phyloP scores from a whole-genome alignment of 2,797 vertebrate genomes.

The Synanceia verrucosa region DNA sequence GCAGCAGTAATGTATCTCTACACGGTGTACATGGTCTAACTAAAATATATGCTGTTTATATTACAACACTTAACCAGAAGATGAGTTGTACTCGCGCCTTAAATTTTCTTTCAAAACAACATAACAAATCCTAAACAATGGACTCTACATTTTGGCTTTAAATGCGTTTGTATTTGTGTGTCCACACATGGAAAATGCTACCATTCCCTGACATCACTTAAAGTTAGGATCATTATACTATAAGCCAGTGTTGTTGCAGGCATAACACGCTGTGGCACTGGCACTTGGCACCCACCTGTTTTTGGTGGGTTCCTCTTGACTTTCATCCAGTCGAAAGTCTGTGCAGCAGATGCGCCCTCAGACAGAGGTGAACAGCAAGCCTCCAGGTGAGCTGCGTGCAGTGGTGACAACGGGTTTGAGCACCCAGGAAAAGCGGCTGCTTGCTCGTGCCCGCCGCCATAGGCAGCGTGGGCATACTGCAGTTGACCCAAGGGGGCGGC shows the following conservation, averaged over 20 bases:
- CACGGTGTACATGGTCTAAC: too few species aligned
- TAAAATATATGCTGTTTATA: too few species aligned
- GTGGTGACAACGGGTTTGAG: slow-evolving; percentile 88
- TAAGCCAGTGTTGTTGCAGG: neutral
- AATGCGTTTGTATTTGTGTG: neutral
- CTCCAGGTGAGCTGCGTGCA: slow-evolving; percentile 89
- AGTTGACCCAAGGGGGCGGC: slow-evolving; percentile 86
- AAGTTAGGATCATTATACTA: neutral
- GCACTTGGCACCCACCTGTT: slow-evolving; percentile 87
- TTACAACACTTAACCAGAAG: neutral
- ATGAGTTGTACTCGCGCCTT: neutral
- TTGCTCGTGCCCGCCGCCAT: slow-evolving; percentile 92
- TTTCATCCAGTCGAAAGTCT: slow-evolving; percentile 99
- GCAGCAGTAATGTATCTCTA: too few species aligned
- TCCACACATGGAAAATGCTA: neutral
- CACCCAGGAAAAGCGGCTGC: slow-evolving; percentile 85
- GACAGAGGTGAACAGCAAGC: slow-evolving; percentile 89
- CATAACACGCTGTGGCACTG: neutral
- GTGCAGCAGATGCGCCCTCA: slow-evolving; percentile 88
- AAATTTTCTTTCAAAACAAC: neutral
- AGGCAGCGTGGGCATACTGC: slow-evolving; percentile 88
- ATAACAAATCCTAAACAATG: neutral
- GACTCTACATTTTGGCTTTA: neutral
- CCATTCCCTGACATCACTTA: neutral
- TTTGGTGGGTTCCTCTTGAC: slow-evolving; percentile 98